Evolutionary conservation across 2,797 vertebrate genomes (phyloP).

Genomic region (Clarias platycephalus): DNA sequence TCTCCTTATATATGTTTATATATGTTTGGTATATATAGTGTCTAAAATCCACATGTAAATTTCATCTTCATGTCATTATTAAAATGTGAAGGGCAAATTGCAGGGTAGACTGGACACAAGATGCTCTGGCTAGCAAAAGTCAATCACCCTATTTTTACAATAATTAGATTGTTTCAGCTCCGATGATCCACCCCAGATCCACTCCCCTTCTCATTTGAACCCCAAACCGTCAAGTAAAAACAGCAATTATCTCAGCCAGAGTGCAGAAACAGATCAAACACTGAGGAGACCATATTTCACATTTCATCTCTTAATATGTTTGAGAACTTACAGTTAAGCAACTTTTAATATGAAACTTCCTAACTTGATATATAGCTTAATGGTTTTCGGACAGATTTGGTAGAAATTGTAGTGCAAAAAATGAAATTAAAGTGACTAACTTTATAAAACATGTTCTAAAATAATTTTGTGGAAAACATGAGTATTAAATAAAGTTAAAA

Average conservation of each 20-base stretch:
- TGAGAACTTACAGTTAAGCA: not conserved
- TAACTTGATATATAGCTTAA: not conserved
- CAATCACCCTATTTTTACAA: not conserved
- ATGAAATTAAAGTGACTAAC: not conserved
- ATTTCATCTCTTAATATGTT: not conserved
- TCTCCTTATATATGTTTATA: no score
- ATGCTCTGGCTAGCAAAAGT: not conserved
- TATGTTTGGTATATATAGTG: not conserved
- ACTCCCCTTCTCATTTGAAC: not conserved
- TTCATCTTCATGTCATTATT: not conserved
- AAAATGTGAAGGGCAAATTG: not conserved
- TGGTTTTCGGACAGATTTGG: not conserved
- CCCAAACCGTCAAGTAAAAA: no score
- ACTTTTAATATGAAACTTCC: not conserved
- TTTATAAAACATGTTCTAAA: not conserved
- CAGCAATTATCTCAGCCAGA: not conserved
- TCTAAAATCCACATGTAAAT: not conserved
- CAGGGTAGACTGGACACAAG: not conserved
- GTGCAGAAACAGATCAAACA: not conserved
- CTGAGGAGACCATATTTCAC: not conserved
- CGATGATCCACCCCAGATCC: not conserved
- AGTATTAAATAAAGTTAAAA: not conserved
- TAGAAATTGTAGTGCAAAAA: not conserved
- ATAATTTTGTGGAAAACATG: not conserved
- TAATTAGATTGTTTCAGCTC: not conserved